Conservation (phyloP, 2,888 invertebrate species). For the Chaetoderma sp. region DNA sequence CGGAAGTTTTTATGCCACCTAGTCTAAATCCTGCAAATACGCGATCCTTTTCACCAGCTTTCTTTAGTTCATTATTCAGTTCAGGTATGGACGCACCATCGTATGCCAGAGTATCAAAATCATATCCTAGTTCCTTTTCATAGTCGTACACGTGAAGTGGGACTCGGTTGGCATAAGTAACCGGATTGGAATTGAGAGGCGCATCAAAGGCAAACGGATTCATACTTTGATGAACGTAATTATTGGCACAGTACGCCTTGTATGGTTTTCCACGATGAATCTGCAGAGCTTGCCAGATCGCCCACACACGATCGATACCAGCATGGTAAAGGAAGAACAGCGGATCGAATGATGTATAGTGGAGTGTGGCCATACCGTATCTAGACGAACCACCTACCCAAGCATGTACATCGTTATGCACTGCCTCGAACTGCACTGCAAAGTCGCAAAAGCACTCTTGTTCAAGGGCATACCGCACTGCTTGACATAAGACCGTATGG, state of each 20-base stretch:
- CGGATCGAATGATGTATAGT: slow-evolving; percentile 29
- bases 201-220: slow-evolving; percentile 38
- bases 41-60: slow-evolving; percentile 19
- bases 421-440: slow-evolving; percentile 33
- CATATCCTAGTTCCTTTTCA: slow-evolving; percentile 31
- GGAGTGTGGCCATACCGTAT: slow-evolving; percentile 26
- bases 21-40: slow-evolving; percentile 36
- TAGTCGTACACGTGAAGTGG: slow-evolving; percentile 38
- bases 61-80: slow-evolving; percentile 28
- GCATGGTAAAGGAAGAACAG: slow-evolving; percentile 27
- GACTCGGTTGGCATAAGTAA: slow-evolving; percentile 28
- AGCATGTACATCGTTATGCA: slow-evolving; percentile 24
- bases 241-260: slow-evolving; percentile 38
- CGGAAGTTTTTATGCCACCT: slow-evolving; percentile 30
- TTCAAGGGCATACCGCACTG: slow-evolving; percentile 32
- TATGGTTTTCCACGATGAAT: slow-evolving; percentile 26
- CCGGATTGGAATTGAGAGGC: slow-evolving; percentile 35
- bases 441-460: slow-evolving; percentile 40
- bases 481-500: slow-evolving; percentile 35
- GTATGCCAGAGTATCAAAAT: slow-evolving; percentile 35
- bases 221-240: slow-evolving; percentile 22
- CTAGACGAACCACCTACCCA: slow-evolving; percentile 15
- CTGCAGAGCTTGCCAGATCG: slow-evolving; percentile 36
- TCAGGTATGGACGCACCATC: slow-evolving; percentile 36
- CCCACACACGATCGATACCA: slow-evolving; percentile 26